Evolutionary conservation across 2,888 invertebrate species (phyloP).

Genomic region (Hyposoter didymator): DNA sequence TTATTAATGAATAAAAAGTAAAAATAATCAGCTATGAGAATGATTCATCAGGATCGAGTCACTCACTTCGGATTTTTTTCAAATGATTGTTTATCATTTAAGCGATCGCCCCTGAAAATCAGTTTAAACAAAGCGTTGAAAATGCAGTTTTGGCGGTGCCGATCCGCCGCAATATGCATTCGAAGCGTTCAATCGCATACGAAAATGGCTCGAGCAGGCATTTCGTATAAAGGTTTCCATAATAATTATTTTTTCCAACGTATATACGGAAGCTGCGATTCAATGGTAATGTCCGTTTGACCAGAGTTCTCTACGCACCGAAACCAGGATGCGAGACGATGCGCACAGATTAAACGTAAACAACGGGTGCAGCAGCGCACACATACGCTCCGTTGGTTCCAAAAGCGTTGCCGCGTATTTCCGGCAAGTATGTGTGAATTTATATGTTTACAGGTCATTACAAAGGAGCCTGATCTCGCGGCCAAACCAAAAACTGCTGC

Average conservation of each 20-base stretch:
- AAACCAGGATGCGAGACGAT: slow-evolving; percentile 13
- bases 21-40: too few species aligned
- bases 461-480: slow-evolving; percentile 27
- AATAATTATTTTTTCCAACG: slow-evolving; percentile 5
- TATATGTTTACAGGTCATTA: slow-evolving; percentile 57
- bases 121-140: not conserved
- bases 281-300: not conserved
- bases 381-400: slow-evolving; percentile 31
- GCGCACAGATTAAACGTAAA: slow-evolving; percentile 52
- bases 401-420: slow-evolving; percentile 54
- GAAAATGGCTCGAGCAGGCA: not conserved
- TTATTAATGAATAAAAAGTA: too few species aligned
- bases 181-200: not conserved
- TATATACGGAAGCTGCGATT: slow-evolving; percentile 17
- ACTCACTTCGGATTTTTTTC: too few species aligned
- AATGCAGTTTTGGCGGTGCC: not conserved
- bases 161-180: not conserved
- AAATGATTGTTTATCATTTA: not conserved
- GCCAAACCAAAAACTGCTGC: not conserved
- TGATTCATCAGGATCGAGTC: too few species aligned
- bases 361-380: slow-evolving; percentile 50
- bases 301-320: slow-evolving; percentile 32
- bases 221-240: not conserved
- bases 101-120: not conserved
- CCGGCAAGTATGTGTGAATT: slow-evolving; percentile 60